These are phyloP conservation scores for Pavo muticus DNA, from an alignment of 2,113 vertebrate genomes.

Conservation along the genomic window DNA sequence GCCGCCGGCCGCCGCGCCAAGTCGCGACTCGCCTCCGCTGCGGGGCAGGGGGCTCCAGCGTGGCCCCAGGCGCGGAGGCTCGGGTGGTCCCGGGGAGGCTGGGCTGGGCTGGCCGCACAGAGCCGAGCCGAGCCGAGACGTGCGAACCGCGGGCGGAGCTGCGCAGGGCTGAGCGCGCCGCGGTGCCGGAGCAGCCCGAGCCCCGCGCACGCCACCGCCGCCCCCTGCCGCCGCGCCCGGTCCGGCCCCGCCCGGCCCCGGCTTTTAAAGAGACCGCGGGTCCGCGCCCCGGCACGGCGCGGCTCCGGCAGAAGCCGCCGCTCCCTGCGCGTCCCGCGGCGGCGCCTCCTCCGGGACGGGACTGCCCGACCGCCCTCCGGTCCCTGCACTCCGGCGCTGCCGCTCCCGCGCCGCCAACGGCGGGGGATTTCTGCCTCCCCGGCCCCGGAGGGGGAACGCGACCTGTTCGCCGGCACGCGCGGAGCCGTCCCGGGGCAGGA, in stretches of 20 bases:
- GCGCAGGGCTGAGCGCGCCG: conserved; percentile 69
- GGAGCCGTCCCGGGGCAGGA: neutral
- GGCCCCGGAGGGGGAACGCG: neutral
- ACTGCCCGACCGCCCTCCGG: neutral
- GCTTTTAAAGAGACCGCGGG: conserved; percentile 83
- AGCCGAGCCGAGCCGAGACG: neutral
- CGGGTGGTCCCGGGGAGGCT: neutral
- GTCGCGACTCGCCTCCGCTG: conserved; percentile 6
- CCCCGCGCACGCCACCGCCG: conserved; percentile 76
- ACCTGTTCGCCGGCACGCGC: neutral
- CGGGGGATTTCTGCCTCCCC: neutral
- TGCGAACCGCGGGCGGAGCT: neutral
- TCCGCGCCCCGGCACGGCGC: neutral
- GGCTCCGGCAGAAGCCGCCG: no score
- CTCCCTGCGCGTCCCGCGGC: no score
- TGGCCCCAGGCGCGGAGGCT: neutral
- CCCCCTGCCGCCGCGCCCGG: conserved; percentile 24
- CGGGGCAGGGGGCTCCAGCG: conserved; percentile 8
- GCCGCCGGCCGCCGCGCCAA: neutral
- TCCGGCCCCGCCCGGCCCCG: conserved; percentile 62
- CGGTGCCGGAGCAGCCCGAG: conserved; percentile 78
- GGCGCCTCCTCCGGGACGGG: neutral
- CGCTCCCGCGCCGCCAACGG: neutral
- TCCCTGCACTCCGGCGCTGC: no score
- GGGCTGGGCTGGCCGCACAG: neutral